phyloP scores from a whole-genome alignment of 2,888 invertebrate species.

The Sympetrum striolatum region DNA sequence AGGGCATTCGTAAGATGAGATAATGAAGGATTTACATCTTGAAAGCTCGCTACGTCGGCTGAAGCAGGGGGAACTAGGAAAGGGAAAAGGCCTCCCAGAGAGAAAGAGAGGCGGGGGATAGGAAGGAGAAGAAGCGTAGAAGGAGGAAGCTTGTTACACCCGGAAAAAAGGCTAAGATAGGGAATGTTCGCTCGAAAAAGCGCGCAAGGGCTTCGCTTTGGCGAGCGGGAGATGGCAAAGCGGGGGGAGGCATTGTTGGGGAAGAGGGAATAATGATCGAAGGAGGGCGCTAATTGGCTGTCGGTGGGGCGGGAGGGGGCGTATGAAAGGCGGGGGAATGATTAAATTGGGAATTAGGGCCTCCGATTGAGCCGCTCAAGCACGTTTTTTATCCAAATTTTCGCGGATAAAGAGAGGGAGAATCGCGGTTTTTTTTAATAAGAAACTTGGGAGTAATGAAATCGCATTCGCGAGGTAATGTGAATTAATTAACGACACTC shows the following conservation, averaged over 20 bases:
- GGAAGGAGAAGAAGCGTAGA: background rate
- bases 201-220: background rate
- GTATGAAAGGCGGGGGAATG: background rate
- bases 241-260: background rate
- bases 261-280: background rate
- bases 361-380: background rate
- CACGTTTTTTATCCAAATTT: background rate
- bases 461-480: no score
- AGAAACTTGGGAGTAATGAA: no score
- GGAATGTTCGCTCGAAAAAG: background rate
- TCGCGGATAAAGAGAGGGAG: no score
- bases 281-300: background rate
- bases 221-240: background rate
- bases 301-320: background rate
- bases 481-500: no score
- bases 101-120: no score
- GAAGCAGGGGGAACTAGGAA: background rate
- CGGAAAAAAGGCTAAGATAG: background rate
- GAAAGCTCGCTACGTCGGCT: background rate
- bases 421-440: no score
- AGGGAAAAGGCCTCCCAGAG: background rate
- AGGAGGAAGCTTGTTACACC: constrained; percentile 2
- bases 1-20: constrained; percentile 26
- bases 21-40: constrained; percentile 26
- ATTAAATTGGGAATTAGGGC: background rate